Conservation (phyloP, 2,113 vertebrate species). For the Rhinolophus ferrumequinum region DNA sequence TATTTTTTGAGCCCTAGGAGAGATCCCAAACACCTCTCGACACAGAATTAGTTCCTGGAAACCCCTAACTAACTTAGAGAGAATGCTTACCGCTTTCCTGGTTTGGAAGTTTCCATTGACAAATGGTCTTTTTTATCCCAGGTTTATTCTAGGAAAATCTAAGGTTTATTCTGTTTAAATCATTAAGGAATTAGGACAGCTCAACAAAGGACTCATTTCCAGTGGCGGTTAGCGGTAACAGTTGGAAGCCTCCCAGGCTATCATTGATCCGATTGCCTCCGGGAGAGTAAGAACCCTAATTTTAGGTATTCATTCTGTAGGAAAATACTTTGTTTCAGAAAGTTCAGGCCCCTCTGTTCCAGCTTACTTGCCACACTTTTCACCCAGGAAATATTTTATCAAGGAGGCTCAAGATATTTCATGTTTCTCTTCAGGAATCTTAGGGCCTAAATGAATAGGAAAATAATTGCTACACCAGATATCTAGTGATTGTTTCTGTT, state of each 20-base stretch:
- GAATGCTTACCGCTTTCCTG: constrained; percentile 53
- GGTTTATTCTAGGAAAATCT: constrained; percentile 6
- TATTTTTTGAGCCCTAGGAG: constrained; percentile 72
- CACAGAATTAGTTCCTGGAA: constrained; percentile 57
- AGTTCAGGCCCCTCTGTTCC: neutral
- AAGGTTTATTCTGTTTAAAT: neutral
- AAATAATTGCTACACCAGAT: neutral
- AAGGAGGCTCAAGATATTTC: neutral
- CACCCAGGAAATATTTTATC: neutral
- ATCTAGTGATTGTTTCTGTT: neutral
- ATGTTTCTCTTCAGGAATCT: neutral
- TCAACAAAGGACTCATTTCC: neutral
- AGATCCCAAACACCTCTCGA: constrained; percentile 56
- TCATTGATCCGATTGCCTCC: neutral
- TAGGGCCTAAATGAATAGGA: neutral
- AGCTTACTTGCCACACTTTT: neutral
- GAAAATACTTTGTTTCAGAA: neutral
- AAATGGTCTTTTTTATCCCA: constrained; percentile 8
- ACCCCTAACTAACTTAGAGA: constrained; percentile 50
- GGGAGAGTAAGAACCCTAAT: neutral
- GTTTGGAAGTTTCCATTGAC: constrained; percentile 64
- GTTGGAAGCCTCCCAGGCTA: neutral
- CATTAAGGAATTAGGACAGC: neutral
- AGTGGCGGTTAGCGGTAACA: neutral
- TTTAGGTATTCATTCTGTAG: neutral